These are phyloP conservation scores for Cisticola juncidis DNA, from an alignment of 2,113 vertebrate genomes.

Conservation along the genomic window DNA sequence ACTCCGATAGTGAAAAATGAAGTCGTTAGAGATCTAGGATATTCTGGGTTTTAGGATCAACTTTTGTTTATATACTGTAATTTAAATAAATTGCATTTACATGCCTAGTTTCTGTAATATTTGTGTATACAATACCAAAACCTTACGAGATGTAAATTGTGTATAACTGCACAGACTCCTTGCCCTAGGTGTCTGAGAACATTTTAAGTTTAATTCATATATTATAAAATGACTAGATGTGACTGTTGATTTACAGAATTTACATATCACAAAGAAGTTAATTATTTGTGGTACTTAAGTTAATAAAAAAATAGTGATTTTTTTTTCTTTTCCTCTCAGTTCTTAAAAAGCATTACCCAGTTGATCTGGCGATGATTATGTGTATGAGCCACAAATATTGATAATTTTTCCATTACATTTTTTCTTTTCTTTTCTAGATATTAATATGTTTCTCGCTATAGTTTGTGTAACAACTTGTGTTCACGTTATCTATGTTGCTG, in stretches of 20 bases:
- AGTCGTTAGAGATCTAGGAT: conserved; percentile 61
- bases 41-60: conserved; percentile 78
- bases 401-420: conserved; percentile 66
- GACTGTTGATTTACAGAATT: conserved; percentile 80
- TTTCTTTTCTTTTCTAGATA: conserved; percentile 75
- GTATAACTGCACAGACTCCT: conserved; percentile 81
- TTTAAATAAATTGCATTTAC: conserved; percentile 80
- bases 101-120: conserved; percentile 83
- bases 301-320: conserved; percentile 80
- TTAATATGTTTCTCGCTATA: conserved; percentile 81
- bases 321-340: conserved; percentile 39
- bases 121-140: conserved; percentile 83
- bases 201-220: conserved; percentile 77
- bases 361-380: conserved; percentile 76
- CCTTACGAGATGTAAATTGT: conserved; percentile 84
- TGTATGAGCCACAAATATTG: conserved; percentile 74
- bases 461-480: conserved; percentile 90
- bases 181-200: conserved; percentile 71
- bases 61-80: conserved; percentile 87
- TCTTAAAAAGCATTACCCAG: conserved; percentile 74
- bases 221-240: conserved; percentile 78
- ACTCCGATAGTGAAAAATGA: conserved; percentile 58
- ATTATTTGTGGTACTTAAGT: conserved; percentile 83
- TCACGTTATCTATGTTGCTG: conserved; percentile 92
- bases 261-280: conserved; percentile 77